Percentiles rank a stretch among this genome's conserved stretches.
phyloP scores from a whole-genome alignment of 2,797 vertebrate species.

The Gallinago nigripennis region DNA sequence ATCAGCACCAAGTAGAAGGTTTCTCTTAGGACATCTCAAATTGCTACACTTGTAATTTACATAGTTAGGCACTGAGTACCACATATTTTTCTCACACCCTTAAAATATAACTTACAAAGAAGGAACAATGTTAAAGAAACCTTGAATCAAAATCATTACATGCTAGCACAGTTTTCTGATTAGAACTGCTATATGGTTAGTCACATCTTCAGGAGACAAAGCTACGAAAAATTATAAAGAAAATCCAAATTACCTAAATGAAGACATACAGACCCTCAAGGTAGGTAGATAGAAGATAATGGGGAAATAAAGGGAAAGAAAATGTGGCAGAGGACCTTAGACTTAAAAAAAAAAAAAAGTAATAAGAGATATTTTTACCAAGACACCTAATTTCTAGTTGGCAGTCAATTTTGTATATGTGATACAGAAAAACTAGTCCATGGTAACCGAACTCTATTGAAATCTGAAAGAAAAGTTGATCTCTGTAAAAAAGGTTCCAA shows the following conservation, averaged over 20 bases:
- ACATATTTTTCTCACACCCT: neutral
- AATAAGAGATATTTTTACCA: neutral
- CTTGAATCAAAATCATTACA: neutral
- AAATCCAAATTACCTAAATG: neutral
- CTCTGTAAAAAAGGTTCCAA: neutral
- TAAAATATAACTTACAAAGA: neutral
- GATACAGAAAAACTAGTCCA: neutral
- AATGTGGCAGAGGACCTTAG: neutral
- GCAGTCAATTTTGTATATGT: neutral
- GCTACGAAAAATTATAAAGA: neutral
- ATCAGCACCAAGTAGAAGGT: neutral
- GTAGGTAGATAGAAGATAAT: neutral
- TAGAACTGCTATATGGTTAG: neutral
- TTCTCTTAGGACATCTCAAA: neutral
- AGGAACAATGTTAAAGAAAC: neutral
- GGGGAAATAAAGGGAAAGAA: neutral
- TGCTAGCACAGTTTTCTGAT: neutral
- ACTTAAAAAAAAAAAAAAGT: neutral
- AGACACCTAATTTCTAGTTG: neutral
- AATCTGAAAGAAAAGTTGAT: neutral
- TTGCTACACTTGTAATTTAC: neutral
- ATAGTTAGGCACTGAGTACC: neutral
- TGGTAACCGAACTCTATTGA: neutral
- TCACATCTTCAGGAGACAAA: neutral
- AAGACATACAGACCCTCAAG: neutral